phyloP scores from a whole-genome alignment of 2,797 vertebrate genomes.

The Acanthurus leucopareius region DNA sequence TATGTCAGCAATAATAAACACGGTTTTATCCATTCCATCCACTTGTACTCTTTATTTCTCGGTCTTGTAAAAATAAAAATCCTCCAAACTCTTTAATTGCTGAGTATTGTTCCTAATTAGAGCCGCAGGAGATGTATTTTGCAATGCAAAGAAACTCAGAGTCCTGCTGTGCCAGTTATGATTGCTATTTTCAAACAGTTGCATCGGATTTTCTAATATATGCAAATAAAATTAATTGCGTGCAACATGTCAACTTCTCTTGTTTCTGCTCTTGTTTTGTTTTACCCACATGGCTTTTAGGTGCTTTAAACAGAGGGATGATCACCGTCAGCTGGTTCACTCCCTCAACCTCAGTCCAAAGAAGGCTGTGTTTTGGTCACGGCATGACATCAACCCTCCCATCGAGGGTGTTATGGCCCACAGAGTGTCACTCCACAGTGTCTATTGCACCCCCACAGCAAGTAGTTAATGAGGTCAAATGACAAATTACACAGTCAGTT shows the following conservation, averaged over 20 bases:
- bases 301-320: constrained; percentile 31
- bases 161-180: neutral
- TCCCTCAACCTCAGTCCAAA: constrained; percentile 18
- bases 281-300: neutral
- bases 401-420: constrained; percentile 60
- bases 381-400: constrained; percentile 46
- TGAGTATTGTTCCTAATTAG: neutral
- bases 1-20: neutral
- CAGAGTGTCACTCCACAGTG: constrained; percentile 68
- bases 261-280: neutral
- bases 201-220: neutral
- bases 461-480: constrained; percentile 84
- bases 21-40: neutral
- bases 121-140: neutral
- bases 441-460: constrained; percentile 52
- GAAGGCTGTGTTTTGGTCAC: constrained; percentile 27
- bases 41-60: neutral
- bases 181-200: neutral
- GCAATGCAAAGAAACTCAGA: neutral
- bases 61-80: no score
- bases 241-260: neutral
- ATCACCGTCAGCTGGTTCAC: neutral
- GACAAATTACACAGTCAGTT: constrained; percentile 79
- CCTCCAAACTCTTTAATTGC: neutral
- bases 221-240: constrained; percentile 2